phyloP scores from a whole-genome alignment of 2,113 vertebrate genomes.

The Malurus cyaneus region DNA sequence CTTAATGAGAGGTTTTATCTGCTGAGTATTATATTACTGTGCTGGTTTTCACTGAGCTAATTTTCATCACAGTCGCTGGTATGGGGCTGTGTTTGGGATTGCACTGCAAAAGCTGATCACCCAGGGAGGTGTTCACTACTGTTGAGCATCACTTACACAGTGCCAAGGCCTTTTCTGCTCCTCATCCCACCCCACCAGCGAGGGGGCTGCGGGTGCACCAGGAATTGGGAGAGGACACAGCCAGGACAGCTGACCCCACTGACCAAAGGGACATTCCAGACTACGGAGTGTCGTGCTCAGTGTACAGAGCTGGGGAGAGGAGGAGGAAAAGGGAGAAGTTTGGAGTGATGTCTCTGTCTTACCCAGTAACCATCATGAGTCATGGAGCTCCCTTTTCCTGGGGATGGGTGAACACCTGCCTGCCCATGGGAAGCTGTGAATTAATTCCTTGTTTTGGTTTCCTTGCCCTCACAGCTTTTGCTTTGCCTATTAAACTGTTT shows the following conservation, averaged over 20 bases:
- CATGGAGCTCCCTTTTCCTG: not conserved
- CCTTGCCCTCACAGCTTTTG: not conserved
- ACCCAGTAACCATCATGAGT: not conserved
- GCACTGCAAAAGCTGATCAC: not conserved
- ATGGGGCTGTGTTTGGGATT: not conserved
- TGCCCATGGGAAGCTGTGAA: not conserved
- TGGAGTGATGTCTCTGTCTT: not conserved
- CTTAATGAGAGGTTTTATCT: not conserved
- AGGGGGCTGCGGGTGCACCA: not conserved
- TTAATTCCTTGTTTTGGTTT: not conserved
- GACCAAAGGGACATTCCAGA: not conserved
- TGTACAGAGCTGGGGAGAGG: rapidly evolving
- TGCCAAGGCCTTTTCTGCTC: not conserved
- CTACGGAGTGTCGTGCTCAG: not conserved
- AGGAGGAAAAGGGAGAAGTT: too few relatives aligned
- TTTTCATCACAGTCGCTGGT: not conserved
- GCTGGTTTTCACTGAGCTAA: not conserved
- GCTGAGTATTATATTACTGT: not conserved
- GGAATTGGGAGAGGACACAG: not conserved
- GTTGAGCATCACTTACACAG: not conserved
- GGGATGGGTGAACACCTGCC: not conserved
- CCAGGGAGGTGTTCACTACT: not conserved
- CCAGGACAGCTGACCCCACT: not conserved
- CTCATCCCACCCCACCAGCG: not conserved
- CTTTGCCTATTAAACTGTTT: not conserved